Evolutionary conservation across 2,888 invertebrate species (phyloP).

Genomic region (Cotesia congregata): DNA sequence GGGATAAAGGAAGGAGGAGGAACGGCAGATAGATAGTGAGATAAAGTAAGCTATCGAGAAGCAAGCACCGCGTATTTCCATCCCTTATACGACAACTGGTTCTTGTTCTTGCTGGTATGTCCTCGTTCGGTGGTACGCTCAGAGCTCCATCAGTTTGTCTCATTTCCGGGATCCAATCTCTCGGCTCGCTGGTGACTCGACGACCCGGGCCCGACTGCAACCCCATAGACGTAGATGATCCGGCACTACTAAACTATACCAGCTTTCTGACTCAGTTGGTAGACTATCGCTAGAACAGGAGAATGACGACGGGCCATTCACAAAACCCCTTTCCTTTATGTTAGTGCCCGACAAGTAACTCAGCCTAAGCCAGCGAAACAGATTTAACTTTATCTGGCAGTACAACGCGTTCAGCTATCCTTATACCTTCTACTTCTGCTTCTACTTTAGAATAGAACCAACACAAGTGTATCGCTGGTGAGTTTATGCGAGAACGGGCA

Average conservation of each 20-base stretch:
- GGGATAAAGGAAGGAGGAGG: slow-evolving; percentile 41
- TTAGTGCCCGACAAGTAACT: slow-evolving; percentile 37
- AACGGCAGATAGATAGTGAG: slow-evolving; percentile 57
- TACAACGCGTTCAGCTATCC: slow-evolving; percentile 39
- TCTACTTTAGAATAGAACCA: slow-evolving; percentile 50
- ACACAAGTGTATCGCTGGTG: slow-evolving; percentile 60
- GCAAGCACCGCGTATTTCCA: slow-evolving; percentile 57
- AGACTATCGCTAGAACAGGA: slow-evolving; percentile 22
- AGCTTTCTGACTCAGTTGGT: neutral
- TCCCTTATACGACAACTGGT: slow-evolving; percentile 32
- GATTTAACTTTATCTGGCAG: slow-evolving; percentile 58
- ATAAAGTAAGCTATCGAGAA: slow-evolving; percentile 62
- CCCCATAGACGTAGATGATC: slow-evolving; percentile 30
- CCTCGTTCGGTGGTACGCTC: slow-evolving; percentile 47
- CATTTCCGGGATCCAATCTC: slow-evolving; percentile 69
- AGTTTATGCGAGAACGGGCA: slow-evolving; percentile 55
- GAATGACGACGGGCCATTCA: slow-evolving; percentile 22
- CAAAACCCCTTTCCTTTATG: neutral
- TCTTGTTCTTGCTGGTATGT: neutral
- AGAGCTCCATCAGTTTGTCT: slow-evolving; percentile 65
- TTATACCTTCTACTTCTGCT: slow-evolving; percentile 43
- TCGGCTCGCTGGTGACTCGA: slow-evolving; percentile 58
- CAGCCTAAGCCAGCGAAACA: slow-evolving; percentile 52
- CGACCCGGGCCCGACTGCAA: slow-evolving; percentile 47
- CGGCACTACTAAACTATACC: slow-evolving; percentile 42